phyloP scores from a whole-genome alignment of 2,113 vertebrate genomes.

The Callipepla squamata region DNA sequence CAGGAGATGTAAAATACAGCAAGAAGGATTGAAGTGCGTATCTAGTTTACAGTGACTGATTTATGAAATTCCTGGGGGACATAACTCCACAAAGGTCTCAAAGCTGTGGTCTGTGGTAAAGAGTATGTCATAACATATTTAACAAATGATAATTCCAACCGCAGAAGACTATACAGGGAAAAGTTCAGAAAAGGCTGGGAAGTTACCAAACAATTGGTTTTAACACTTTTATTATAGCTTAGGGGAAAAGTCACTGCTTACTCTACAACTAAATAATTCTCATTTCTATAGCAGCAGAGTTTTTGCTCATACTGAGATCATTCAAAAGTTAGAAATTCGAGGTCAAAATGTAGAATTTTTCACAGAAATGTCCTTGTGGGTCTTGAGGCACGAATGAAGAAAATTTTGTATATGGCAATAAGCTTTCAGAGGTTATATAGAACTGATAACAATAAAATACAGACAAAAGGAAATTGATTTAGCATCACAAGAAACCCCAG shows the following conservation, averaged over 20 bases:
- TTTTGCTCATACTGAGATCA: background rate
- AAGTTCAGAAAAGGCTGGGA: background rate
- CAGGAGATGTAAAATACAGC: background rate
- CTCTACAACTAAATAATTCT: slow-evolving; percentile 19
- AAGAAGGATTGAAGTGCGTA: slow-evolving; percentile 2
- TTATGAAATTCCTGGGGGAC: slow-evolving; percentile 17
- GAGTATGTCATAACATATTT: slow-evolving; percentile 33
- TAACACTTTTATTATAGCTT: slow-evolving; percentile 43
- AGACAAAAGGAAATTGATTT: slow-evolving; percentile 43
- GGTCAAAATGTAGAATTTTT: slow-evolving; percentile 3
- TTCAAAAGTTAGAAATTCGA: background rate
- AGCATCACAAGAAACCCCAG: slow-evolving; percentile 41
- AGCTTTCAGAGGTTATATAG: slow-evolving; percentile 19
- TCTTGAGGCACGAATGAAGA: background rate
- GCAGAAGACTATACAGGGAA: background rate
- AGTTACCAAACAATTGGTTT: slow-evolving; percentile 22
- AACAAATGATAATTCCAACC: slow-evolving; percentile 45
- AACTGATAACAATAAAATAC: slow-evolving; percentile 38
- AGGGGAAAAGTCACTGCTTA: slow-evolving; percentile 3
- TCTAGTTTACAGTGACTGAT: slow-evolving; percentile 37
- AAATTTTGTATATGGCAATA: background rate
- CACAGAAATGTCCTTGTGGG: slow-evolving; percentile 3
- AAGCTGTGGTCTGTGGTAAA: slow-evolving; percentile 19
- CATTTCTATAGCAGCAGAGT: background rate
- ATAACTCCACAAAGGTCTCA: background rate